phyloP scores from a whole-genome alignment of 2,797 vertebrate genomes.

The Pseudochaenichthys georgianus region DNA sequence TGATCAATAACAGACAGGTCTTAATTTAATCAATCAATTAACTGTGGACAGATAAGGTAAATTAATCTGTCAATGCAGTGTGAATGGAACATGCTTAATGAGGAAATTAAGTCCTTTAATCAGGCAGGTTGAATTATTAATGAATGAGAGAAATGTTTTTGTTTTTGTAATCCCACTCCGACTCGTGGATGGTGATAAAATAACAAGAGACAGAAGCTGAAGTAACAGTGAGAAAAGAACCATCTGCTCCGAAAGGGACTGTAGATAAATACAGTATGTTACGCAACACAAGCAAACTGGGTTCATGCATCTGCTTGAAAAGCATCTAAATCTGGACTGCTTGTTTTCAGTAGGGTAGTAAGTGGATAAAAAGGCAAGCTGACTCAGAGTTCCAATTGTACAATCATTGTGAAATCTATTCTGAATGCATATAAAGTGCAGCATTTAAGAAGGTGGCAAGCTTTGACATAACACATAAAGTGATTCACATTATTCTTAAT shows the following conservation, averaged over 20 bases:
- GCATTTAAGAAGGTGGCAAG: slow-evolving; percentile 7
- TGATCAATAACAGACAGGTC: slow-evolving; percentile 59
- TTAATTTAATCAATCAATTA: slow-evolving; percentile 70
- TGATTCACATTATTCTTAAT: background rate
- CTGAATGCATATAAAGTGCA: slow-evolving; percentile 8
- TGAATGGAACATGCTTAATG: slow-evolving; percentile 57
- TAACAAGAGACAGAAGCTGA: slow-evolving; percentile 30
- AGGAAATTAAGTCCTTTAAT: slow-evolving; percentile 67
- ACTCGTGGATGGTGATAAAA: slow-evolving; percentile 41
- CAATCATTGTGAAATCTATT: slow-evolving; percentile 9
- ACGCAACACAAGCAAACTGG: slow-evolving; percentile 40
- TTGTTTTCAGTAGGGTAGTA: slow-evolving; percentile 28
- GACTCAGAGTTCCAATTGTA: slow-evolving; percentile 16
- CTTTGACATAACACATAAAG: background rate
- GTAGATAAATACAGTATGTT: slow-evolving; percentile 46
- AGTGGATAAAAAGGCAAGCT: slow-evolving; percentile 32
- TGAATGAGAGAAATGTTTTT: slow-evolving; percentile 52
- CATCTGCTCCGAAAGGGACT: slow-evolving; percentile 36
- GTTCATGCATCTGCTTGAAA: slow-evolving; percentile 36
- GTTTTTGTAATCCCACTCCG: slow-evolving; percentile 49
- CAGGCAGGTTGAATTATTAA: slow-evolving; percentile 69
- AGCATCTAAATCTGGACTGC: slow-evolving; percentile 35
- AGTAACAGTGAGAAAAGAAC: slow-evolving; percentile 48
- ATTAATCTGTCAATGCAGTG: slow-evolving; percentile 56
- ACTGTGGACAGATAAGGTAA: slow-evolving; percentile 64